A percentile compares a stretch with the other conserved stretches of the same genome.
Conservation (phyloP, 2,797 vertebrate genomes). For the Pampus argenteus region DNA sequence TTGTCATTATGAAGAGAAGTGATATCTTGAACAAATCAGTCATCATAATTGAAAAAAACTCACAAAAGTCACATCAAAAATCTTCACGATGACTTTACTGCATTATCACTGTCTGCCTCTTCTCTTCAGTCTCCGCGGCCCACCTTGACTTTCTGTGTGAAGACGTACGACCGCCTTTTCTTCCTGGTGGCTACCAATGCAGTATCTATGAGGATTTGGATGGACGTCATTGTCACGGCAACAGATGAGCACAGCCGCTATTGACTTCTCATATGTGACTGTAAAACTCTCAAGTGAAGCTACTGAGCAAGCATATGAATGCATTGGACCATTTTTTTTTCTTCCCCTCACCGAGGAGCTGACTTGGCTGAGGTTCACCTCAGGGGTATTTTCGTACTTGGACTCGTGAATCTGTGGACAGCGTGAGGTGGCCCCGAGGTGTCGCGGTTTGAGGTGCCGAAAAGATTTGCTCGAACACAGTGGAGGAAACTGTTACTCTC, state of each 20-base stretch:
- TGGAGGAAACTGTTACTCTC: slow-evolving; percentile 56
- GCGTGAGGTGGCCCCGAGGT: neutral
- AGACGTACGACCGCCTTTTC: slow-evolving; percentile 94
- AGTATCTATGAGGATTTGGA: slow-evolving; percentile 96
- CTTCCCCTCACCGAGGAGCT: neutral
- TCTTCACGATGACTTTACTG: neutral
- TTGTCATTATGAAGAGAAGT: neutral
- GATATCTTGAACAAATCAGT: neutral
- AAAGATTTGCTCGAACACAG: neutral
- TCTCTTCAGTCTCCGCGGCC: slow-evolving; percentile 88
- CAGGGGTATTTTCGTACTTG: slow-evolving; percentile 22
- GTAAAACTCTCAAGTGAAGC: slow-evolving; percentile 2
- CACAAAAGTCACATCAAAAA: neutral
- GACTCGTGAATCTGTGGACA: slow-evolving; percentile 22
- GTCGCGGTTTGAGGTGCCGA: neutral
- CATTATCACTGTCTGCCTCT: neutral
- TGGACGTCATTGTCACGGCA: slow-evolving; percentile 93
- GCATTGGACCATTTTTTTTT: neutral
- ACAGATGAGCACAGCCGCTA: slow-evolving; percentile 91
- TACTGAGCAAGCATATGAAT: slow-evolving; percentile 16
- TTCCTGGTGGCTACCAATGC: slow-evolving; percentile 91
- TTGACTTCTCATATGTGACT: slow-evolving; percentile 70
- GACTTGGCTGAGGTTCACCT: slow-evolving; percentile 18
- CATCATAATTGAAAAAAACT: neutral
- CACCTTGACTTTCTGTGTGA: slow-evolving; percentile 92